Conservation (phyloP, 1,140 invertebrate species). For the Heliconius melpomene region DNA sequence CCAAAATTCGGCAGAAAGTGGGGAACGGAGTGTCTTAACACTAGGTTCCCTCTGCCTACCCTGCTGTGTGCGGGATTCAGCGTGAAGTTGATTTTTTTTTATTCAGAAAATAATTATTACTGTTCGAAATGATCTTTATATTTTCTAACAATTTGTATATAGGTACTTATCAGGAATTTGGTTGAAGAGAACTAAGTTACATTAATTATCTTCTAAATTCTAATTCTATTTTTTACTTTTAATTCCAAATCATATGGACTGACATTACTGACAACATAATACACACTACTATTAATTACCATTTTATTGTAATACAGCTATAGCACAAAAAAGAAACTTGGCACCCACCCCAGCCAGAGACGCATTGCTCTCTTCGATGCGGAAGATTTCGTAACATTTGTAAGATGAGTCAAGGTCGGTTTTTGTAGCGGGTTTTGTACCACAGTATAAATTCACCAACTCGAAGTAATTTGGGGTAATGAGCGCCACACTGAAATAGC, state of each 20-base stretch:
- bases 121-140: neutral
- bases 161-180: neutral
- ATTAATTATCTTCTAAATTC: neutral
- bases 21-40: no score
- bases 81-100: neutral
- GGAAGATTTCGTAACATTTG: conserved; percentile 11
- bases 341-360: neutral
- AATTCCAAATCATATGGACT: no score
- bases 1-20: no score
- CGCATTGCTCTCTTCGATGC: conserved; percentile 10
- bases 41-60: no score
- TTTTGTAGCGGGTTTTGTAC: neutral
- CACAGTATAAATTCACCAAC: neutral
- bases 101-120: neutral
- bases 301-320: neutral
- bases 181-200: neutral
- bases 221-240: neutral
- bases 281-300: no score
- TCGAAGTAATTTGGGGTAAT: neutral
- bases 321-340: neutral
- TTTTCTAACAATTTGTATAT: neutral
- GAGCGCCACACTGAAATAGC: neutral
- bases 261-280: no score
- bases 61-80: no score
- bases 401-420: conserved; percentile 4